A percentile compares a stretch with the other conserved stretches of the same genome.
These are phyloP conservation scores for Tetramorium simillimum DNA, from an alignment of 1,140 invertebrate species.

Conservation along the genomic window DNA sequence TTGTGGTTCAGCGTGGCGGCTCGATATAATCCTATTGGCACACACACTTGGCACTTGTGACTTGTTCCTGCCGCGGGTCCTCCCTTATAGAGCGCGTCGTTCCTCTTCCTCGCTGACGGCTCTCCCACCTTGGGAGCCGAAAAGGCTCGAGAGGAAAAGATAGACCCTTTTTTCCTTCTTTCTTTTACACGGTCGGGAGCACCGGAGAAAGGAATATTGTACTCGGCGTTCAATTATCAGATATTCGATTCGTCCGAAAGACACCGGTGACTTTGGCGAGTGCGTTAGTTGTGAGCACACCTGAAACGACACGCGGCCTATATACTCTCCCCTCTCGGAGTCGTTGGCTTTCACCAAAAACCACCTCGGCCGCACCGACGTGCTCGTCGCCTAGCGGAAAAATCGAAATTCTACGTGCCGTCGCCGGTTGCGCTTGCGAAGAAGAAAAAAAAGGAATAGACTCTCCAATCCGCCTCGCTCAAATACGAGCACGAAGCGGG, in stretches of 20 bases:
- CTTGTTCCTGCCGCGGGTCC: slow-evolving; percentile 42
- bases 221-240: slow-evolving; percentile 41
- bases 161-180: background rate
- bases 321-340: slow-evolving; percentile 83
- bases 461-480: background rate
- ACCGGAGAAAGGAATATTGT: slow-evolving; percentile 27
- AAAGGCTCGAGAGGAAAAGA: slow-evolving; percentile 50
- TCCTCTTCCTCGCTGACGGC: background rate
- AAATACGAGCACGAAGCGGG: background rate
- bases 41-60: slow-evolving; percentile 83
- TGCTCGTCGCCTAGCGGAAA: slow-evolving; percentile 47
- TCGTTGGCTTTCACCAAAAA: slow-evolving; percentile 81
- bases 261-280: slow-evolving; percentile 73
- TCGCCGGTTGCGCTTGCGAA: background rate
- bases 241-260: slow-evolving; percentile 57
- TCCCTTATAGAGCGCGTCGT: slow-evolving; percentile 14
- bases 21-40: slow-evolving; percentile 81
- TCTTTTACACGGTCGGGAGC: slow-evolving; percentile 17
- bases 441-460: background rate
- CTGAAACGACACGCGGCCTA: slow-evolving; percentile 82
- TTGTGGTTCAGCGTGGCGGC: slow-evolving; percentile 2
- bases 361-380: slow-evolving; percentile 63
- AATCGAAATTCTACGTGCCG: slow-evolving; percentile 56
- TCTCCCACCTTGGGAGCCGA: background rate
- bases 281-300: slow-evolving; percentile 82